Evolutionary conservation across 2,888 invertebrate species (phyloP), one percentile per base, ranked within the genome.

Genomic region (Arge pagana): DNA sequence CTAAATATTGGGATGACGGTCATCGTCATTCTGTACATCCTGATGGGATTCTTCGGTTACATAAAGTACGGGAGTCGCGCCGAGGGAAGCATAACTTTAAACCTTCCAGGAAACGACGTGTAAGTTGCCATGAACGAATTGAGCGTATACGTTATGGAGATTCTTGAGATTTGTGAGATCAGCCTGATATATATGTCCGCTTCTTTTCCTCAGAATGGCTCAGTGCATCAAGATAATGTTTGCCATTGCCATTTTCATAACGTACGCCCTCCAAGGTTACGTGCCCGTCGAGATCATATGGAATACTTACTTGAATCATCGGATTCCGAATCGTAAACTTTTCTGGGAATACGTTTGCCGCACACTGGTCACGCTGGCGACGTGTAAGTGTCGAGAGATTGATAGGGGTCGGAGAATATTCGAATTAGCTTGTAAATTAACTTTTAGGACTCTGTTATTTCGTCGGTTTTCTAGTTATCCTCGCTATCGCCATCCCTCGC

Each of bases 201-300:
- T 58, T 48, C 49, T 48, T 5, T 37, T 52, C 63, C 60, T 11
- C 68, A 88, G 88, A 50, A 80, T 87, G 70, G 85, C 87, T 1
- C 85, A 86, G 68, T 76, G 78, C 6, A 83, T 86, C 1, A 84
- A 83, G 63, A 63, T 84, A 1, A 78, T 85, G 61, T 84, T 88
- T 56, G 84, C 86, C 0, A 55, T 85, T 1, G 85, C 88, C 2
- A 88, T 95, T 57, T 90, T 88, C 66, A 83, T 93, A 50, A 88
- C 92, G 0, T 93, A 90, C 70, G 90, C 90, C 1, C 81, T 96
- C 3, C 93, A 95, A 79, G 90, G 92, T 64, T 95, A 90, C 74
- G 94, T 95, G 2, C 93, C 93, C 0, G 86, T 93, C 59, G 85
- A 86, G 58, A 89, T 94, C 43, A 78, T 93, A 16, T 91, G 89